Evolutionary conservation across 1,140 invertebrate genomes (phyloP), one percentile per base, ranked within the genome.

Genomic region (Vanessa tameamea): DNA sequence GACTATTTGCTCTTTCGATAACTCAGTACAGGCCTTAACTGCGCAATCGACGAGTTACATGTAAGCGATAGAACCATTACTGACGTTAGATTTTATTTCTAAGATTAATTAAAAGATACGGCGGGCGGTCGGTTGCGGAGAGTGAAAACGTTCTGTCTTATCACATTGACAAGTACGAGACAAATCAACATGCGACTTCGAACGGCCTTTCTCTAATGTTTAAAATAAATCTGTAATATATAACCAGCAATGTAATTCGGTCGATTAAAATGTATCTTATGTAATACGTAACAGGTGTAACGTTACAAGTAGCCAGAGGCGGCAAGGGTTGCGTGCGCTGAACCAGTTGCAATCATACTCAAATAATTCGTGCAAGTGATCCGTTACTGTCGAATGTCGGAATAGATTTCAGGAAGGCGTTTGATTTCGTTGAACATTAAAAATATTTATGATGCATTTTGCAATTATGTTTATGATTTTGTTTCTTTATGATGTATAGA

Each of bases 71-170:
- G 83, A 83, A 87, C 85, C 81, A 87, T 89, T 87, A 88, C 82
- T 79, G 82, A 85, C 79, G 79, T 82, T 87, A 88, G 85, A 91
- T 92, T 90, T 88, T 92, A 88, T 90, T 89, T 84, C 87, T 81
- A 48, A 92, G 90, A 92, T 92, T 92, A 92, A 92, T 92, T 92
- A 91, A 92, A 92, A 89, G 89, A 92, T 92, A 92, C 78, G 82
- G 75, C 80, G 77, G 50, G 79, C 82, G 80, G 68, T 69, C 68
- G 78, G 77, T 79, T 74, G 73, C 73, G 77, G 82, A 90, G 86
- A 91, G 86, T 89, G 89, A 90, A 92, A 91, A 90, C 84, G 84
- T 78, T 84, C 81, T 77, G 84, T 85, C 83, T 84, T 79, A 81
- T 82, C 83, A 79, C 67, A 78, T 69, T 81, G 81, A 86, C 78